A percentile compares a stretch with the other conserved stretches of the same genome.
These are phyloP conservation scores for Menidia beryllina DNA, from an alignment of 2,113 vertebrate genomes.

Conservation along the genomic window DNA sequence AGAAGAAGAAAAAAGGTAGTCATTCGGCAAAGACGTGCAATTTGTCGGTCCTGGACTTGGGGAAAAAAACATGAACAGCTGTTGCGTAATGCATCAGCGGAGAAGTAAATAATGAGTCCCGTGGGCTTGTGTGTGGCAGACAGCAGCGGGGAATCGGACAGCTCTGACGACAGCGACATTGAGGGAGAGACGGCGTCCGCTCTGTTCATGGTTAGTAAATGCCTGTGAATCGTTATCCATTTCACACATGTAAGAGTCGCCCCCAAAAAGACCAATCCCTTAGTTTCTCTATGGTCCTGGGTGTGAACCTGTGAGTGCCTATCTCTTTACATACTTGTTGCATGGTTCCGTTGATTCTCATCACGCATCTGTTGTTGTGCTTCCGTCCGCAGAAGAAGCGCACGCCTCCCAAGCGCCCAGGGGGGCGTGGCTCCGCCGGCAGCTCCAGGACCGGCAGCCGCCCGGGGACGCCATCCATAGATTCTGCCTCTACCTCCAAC, in stretches of 20 bases:
- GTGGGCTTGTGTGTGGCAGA: constrained; percentile 77
- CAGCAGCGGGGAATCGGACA: constrained; percentile 92
- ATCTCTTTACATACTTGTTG: not conserved
- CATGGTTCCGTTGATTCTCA: not conserved
- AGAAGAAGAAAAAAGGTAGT: constrained; percentile 90
- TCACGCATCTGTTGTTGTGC: not conserved
- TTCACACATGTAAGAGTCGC: no score
- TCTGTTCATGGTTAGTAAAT: constrained; percentile 88
- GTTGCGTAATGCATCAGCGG: not conserved
- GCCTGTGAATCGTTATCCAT: no score
- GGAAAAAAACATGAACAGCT: not conserved
- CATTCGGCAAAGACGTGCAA: not conserved
- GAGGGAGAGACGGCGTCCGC: constrained; percentile 90
- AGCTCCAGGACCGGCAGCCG: constrained; percentile 90
- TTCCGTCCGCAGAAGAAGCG: constrained; percentile 84
- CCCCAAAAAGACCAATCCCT: no score
- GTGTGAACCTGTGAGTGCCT: not conserved
- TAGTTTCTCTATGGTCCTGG: no score
- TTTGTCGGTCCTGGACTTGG: not conserved
- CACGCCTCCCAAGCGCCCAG: constrained; percentile 87
- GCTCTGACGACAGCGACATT: constrained; percentile 93
- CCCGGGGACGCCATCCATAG: constrained; percentile 87
- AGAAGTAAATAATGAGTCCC: not conserved
- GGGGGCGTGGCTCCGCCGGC: constrained; percentile 87
- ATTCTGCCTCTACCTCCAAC: constrained; percentile 84